phyloP scores from a whole-genome alignment of 2,113 vertebrate genomes.

The Plotosus lineatus region DNA sequence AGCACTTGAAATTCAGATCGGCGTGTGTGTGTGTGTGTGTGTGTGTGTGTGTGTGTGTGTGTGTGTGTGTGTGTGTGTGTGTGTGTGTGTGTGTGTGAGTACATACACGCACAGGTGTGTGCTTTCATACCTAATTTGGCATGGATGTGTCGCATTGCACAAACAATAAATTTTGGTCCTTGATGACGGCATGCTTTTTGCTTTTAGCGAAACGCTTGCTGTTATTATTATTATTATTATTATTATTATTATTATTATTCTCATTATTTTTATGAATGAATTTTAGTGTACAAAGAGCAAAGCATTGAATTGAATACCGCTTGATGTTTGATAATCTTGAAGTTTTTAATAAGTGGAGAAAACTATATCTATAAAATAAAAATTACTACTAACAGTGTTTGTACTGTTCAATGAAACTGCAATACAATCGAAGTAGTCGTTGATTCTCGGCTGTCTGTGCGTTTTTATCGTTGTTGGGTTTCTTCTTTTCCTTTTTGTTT shows the following conservation, averaged over 20 bases:
- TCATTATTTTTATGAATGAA: slow-evolving; percentile 72
- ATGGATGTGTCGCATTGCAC: slow-evolving; percentile 73
- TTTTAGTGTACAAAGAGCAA: slow-evolving; percentile 86
- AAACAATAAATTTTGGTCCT: slow-evolving; percentile 84
- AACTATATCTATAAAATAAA: slow-evolving; percentile 76
- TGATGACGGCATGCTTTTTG: slow-evolving; percentile 83
- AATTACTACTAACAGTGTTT: slow-evolving; percentile 84
- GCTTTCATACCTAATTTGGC: slow-evolving; percentile 72
- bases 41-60: slow-evolving; percentile 71
- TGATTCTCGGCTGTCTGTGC: slow-evolving; percentile 65
- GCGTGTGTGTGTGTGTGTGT: slow-evolving; percentile 78
- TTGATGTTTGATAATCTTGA: slow-evolving; percentile 91
- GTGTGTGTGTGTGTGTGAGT: slow-evolving; percentile 63
- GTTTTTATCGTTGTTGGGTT: slow-evolving; percentile 65
- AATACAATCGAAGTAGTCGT: slow-evolving; percentile 89
- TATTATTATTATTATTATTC: slow-evolving; percentile 52
- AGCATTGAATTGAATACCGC: slow-evolving; percentile 86
- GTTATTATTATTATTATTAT: slow-evolving; percentile 65
- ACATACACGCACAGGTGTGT: slow-evolving; percentile 58
- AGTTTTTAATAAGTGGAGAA: slow-evolving; percentile 80
- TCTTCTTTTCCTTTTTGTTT: slow-evolving; percentile 76
- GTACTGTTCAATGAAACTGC: slow-evolving; percentile 89
- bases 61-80: slow-evolving; percentile 71
- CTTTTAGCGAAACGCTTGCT: slow-evolving; percentile 82
- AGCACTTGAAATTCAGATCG: slow-evolving; percentile 98